Evolutionary conservation across 2,113 vertebrate species (phyloP), one percentile per base, ranked within the genome.

Genomic region (Trematomus loennbergii): DNA sequence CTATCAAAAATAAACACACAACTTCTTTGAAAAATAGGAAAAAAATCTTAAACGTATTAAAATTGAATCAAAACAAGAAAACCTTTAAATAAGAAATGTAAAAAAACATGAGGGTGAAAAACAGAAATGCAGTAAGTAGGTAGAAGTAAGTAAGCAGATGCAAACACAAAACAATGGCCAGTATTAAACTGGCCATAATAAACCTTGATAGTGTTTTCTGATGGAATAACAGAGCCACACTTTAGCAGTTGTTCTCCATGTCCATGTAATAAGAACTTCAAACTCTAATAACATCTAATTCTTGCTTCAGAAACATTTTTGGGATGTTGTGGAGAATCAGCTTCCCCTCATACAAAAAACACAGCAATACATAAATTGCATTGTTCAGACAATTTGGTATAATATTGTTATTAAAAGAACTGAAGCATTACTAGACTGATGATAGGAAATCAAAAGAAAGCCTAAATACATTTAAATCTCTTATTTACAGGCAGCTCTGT

Each of bases 1-100:
- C 85, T 88, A 93, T 90, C 82, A 93, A 93, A 94, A 91, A 92
- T 91, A 90, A 93, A 93, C 90, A 85, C 72, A 82, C 87, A 85
- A 78, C 67, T 78, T 89, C 79, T 91, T 90, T 87, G 81, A 81
- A 89, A 92, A 92, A 90, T 79, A 83, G 57, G 59, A 72, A 75
- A 0, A 0, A 48, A 80, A 82, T 92, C 68, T 88, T 62, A 82
- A 87, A 89, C 85, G 77, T 69, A 70, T 79, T 75, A 25, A 81
- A 87, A 88, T 48, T 0, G 45, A 76, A 79, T 62, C 18, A 80
- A 52, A 61, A 40, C 36, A 40, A 50, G 9, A 64, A 82, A 89
- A 84, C 16, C n/a, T 75, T 91, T 90, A 92, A 93, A 93, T 90
- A 88, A 81, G 53, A 88, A 81, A 82, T 67, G 60, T 84, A 64